A percentile compares a stretch with the other conserved stretches of the same genome.
Evolutionary conservation across 2,797 vertebrate genomes (phyloP).

Genomic region (Potorous gilbertii): DNA sequence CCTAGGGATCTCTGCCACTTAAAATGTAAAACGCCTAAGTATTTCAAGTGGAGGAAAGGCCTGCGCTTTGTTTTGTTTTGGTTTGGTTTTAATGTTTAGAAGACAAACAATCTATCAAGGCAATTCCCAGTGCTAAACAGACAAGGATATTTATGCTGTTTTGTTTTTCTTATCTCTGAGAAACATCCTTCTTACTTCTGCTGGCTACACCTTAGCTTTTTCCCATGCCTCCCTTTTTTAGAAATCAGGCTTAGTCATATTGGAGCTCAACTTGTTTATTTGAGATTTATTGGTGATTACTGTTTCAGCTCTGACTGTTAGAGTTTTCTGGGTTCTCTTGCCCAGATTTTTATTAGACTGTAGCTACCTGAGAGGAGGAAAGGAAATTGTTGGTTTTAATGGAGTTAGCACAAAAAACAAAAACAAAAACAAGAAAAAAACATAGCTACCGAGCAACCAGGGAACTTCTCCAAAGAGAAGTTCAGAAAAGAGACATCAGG

Average conservation of each 20-base stretch:
- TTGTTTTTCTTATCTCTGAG: slow-evolving; percentile 19
- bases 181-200: slow-evolving; percentile 4
- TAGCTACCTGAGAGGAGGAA: background rate
- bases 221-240: background rate
- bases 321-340: background rate
- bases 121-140: slow-evolving; percentile 4
- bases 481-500: slow-evolving; percentile 23
- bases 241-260: background rate
- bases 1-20: slow-evolving; percentile 30
- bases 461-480: slow-evolving; percentile 48
- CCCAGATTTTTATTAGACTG: background rate
- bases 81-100: background rate
- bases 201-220: background rate
- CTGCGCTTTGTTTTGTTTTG: background rate
- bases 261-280: background rate
- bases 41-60: slow-evolving; percentile 49
- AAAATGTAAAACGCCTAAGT: slow-evolving; percentile 49
- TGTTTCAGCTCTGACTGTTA: slow-evolving; percentile 7
- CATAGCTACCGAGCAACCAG: slow-evolving; percentile 42
- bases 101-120: background rate
- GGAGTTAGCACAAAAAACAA: slow-evolving; percentile 58
- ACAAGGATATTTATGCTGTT: background rate
- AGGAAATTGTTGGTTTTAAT: slow-evolving; percentile 12
- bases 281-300: background rate
- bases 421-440: no score